Percentiles rank a stretch among this genome's conserved stretches.
Evolutionary conservation across 2,113 vertebrate genomes (phyloP).

Genomic region (Orycteropus afer): DNA sequence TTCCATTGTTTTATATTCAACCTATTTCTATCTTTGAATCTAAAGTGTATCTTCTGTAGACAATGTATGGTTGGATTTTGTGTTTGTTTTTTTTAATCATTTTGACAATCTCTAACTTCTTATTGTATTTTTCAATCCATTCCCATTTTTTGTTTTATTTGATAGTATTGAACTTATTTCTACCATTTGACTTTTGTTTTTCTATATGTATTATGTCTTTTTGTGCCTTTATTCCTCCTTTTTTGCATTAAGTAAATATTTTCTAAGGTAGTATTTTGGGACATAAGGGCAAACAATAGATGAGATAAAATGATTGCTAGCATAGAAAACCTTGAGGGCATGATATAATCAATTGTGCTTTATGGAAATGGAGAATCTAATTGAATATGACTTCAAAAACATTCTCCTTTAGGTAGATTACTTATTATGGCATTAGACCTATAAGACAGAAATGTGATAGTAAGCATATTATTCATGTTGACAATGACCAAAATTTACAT

Average conservation of each 20-base stretch:
- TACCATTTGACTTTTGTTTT: no score
- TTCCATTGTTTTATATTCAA: background rate
- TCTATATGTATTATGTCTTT: no score
- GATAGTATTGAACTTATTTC: no score
- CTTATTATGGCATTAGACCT: background rate
- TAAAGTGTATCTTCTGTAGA: background rate
- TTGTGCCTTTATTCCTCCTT: no score
- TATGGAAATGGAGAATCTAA: background rate
- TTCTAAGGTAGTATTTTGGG: background rate
- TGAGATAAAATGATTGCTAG: background rate
- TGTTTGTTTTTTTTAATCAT: background rate
- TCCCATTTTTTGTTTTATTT: no score
- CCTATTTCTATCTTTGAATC: background rate
- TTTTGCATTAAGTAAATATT: no score
- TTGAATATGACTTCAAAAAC: background rate
- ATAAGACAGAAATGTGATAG: background rate
- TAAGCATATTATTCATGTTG: background rate
- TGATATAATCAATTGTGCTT: background rate
- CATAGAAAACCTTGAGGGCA: background rate
- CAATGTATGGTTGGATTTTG: background rate
- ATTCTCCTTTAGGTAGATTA: background rate
- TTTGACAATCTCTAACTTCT: no score
- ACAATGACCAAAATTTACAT: background rate
- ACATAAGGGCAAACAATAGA: background rate
- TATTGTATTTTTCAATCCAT: no score